Percentiles rank a stretch among this genome's conserved stretches.
Conservation (phyloP, 2,113 vertebrate species). For the Toxotes jaculatrix region DNA sequence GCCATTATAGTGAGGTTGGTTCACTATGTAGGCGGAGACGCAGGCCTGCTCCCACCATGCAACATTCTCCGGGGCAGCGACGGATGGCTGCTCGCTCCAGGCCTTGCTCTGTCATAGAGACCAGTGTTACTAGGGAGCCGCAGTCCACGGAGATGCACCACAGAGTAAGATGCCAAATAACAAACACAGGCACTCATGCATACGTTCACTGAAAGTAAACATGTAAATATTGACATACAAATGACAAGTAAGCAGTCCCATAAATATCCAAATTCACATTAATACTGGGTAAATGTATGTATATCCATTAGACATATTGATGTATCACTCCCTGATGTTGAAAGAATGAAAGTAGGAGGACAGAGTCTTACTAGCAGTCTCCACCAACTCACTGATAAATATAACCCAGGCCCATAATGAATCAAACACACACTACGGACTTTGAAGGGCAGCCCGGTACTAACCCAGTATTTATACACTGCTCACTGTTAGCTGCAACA, state of each 20-base stretch:
- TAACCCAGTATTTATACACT: slow-evolving; percentile 74
- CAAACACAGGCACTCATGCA: slow-evolving; percentile 53
- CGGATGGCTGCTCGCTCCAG: slow-evolving; percentile 67
- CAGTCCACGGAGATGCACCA: slow-evolving; percentile 74
- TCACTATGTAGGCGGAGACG: slow-evolving; percentile 75
- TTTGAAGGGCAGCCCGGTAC: slow-evolving; percentile 71
- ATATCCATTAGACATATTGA: slow-evolving; percentile 5
- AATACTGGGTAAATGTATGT: background rate
- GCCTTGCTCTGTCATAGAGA: slow-evolving; percentile 82
- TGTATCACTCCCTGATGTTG: background rate
- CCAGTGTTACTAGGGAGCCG: slow-evolving; percentile 77
- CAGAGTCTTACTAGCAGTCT: slow-evolving; percentile 49
- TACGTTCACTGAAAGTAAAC: slow-evolving; percentile 25
- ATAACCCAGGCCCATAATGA: slow-evolving; percentile 73
- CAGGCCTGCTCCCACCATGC: slow-evolving; percentile 66
- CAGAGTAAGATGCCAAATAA: slow-evolving; percentile 77
- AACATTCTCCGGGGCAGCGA: slow-evolving; percentile 63
- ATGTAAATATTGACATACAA: slow-evolving; percentile 18
- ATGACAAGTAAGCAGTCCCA: background rate
- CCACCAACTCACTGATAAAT: slow-evolving; percentile 72
- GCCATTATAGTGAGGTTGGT: slow-evolving; percentile 73
- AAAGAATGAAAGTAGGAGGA: slow-evolving; percentile 46
- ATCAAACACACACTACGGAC: slow-evolving; percentile 72
- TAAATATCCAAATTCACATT: slow-evolving; percentile 4
- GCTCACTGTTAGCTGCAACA: slow-evolving; percentile 69